These are phyloP conservation scores for Ericerus pela DNA, from an alignment of 1,140 invertebrate species.

Conservation along the genomic window DNA sequence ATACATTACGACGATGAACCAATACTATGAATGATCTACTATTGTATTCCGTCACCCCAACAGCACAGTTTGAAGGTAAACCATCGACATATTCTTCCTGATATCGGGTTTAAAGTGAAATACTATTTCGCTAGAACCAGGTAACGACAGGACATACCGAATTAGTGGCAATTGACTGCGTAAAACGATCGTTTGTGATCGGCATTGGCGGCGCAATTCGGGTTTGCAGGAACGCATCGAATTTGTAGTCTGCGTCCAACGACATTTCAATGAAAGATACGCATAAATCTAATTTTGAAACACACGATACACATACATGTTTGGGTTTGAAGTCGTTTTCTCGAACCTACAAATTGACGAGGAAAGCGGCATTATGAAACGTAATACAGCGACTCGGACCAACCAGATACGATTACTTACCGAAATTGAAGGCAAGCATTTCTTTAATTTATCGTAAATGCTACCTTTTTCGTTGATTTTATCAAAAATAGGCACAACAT, in stretches of 20 bases:
- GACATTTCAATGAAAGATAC: slow-evolving; percentile 21
- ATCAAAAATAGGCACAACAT: slow-evolving; percentile 19
- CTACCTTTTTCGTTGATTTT: slow-evolving; percentile 18
- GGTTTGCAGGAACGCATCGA: slow-evolving; percentile 13
- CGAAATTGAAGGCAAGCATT: not conserved
- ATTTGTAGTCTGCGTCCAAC: slow-evolving; percentile 22
- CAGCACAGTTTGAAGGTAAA: no score
- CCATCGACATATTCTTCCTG: no score
- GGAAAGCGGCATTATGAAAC: not conserved
- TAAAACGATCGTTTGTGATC: not conserved
- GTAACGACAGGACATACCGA: no score
- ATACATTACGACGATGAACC: no score
- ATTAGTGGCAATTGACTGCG: no score
- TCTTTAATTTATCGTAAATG: slow-evolving; percentile 14
- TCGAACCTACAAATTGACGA: slow-evolving; percentile 17
- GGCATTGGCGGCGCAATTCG: not conserved
- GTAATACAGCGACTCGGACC: not conserved
- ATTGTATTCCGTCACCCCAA: no score
- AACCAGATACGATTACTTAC: not conserved
- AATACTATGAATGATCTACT: no score
- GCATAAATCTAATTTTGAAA: slow-evolving; percentile 23
- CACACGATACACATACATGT: slow-evolving; percentile 22
- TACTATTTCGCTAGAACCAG: no score
- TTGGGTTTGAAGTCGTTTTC: slow-evolving; percentile 23
- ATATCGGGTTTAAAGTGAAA: no score